Conservation (phyloP, 1,140 invertebrate species). For the Zelostemma sp. region DNA sequence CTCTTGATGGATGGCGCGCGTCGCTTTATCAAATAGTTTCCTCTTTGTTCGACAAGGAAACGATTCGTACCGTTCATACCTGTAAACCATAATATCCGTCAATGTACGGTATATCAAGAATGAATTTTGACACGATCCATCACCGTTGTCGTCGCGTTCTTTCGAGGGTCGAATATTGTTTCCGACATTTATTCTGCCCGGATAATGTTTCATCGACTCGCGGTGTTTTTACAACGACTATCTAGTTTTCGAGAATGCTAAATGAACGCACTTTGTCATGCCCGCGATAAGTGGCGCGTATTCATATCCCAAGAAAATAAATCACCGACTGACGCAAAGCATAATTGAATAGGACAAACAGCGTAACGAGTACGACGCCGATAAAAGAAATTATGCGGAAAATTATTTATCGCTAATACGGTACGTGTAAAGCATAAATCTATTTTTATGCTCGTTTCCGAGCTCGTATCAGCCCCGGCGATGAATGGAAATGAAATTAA, state of each 20-base stretch:
- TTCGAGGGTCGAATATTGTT: background rate
- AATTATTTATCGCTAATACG: background rate
- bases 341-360: background rate
- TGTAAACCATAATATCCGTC: slow-evolving; percentile 55
- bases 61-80: slow-evolving; percentile 31
- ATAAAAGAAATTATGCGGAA: background rate
- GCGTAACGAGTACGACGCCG: background rate
- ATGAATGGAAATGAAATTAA: background rate
- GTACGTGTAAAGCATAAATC: background rate
- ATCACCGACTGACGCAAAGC: background rate
- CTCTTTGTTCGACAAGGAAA: slow-evolving; percentile 54
- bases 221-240: background rate
- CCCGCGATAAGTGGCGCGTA: slow-evolving; percentile 7
- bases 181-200: background rate
- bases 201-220: background rate
- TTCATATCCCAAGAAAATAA: slow-evolving; percentile 7
- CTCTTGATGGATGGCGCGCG: slow-evolving; percentile 57
- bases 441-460: no score
- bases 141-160: slow-evolving; percentile 29
- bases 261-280: slow-evolving; percentile 11
- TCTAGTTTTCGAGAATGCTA: background rate
- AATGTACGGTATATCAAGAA: slow-evolving; percentile 47
- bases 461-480: background rate
- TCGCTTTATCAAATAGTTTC: slow-evolving; percentile 60
- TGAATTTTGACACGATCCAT: slow-evolving; percentile 42